Conservation (phyloP, 2,888 invertebrate genomes). For the Tetragonula carbonaria region DNA sequence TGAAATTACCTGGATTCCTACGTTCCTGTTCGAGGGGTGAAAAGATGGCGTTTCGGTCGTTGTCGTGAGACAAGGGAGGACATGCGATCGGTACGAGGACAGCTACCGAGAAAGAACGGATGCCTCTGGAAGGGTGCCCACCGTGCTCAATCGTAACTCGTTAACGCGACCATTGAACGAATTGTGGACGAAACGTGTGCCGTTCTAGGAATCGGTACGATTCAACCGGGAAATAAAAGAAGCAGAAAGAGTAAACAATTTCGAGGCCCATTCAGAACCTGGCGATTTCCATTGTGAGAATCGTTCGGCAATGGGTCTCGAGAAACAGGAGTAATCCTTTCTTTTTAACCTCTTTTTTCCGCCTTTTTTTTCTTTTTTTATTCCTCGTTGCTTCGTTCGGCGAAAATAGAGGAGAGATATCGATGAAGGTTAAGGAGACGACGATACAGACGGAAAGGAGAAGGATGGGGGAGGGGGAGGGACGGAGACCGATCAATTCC, state of each 20-base stretch:
- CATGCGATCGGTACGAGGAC: slow-evolving; percentile 55
- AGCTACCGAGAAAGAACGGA: slow-evolving; percentile 42
- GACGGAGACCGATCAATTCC: slow-evolving; percentile 40
- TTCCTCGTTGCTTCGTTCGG: background rate
- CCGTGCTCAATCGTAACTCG: slow-evolving; percentile 76
- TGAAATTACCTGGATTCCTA: slow-evolving; percentile 61
- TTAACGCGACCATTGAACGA: slow-evolving; percentile 76
- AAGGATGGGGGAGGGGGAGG: background rate
- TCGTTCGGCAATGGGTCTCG: background rate
- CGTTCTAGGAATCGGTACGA: background rate
- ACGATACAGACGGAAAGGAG: background rate
- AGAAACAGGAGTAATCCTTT: background rate
- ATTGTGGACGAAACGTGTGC: slow-evolving; percentile 22
- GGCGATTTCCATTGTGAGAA: slow-evolving; percentile 35
- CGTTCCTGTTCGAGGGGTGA: slow-evolving; percentile 35
- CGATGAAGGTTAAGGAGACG: slow-evolving; percentile 20
- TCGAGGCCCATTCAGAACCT: slow-evolving; percentile 20
- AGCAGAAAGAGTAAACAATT: slow-evolving; percentile 39
- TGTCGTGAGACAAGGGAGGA: slow-evolving; percentile 45
- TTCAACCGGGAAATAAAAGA: slow-evolving; percentile 8
- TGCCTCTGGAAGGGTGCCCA: slow-evolving; percentile 64
- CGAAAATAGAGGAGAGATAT: background rate
- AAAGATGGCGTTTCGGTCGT: slow-evolving; percentile 46
- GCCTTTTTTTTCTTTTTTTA: slow-evolving; percentile 2
- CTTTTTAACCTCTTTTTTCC: background rate